Evolutionary conservation across 2,888 invertebrate genomes (phyloP).

Genomic region (Nymphalis polychloros): DNA sequence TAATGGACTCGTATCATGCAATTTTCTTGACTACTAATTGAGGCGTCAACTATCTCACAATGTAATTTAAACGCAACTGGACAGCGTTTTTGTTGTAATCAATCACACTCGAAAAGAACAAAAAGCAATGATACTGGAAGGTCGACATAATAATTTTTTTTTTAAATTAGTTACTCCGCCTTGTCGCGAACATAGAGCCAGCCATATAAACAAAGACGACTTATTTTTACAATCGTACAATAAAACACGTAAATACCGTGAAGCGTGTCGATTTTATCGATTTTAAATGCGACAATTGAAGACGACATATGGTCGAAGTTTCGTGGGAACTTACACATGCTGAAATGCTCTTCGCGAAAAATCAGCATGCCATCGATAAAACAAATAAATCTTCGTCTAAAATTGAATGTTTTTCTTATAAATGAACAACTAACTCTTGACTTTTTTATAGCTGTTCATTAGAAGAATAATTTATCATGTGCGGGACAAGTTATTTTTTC

Average conservation of each 20-base stretch:
- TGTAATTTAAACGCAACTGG: conserved; percentile 30
- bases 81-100: conserved; percentile 37
- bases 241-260: conserved; percentile 24
- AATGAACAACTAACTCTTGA: neutral
- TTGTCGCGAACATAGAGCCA: conserved; percentile 12
- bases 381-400: neutral
- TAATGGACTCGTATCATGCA: conserved; percentile 57
- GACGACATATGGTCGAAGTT: conserved; percentile 38
- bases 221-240: conserved; percentile 26
- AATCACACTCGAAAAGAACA: conserved; percentile 37
- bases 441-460: neutral
- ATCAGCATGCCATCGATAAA: neutral
- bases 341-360: conserved; percentile 11
- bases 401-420: neutral
- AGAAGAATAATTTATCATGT: neutral
- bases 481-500: neutral
- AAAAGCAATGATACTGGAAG: conserved; percentile 44
- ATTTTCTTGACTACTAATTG: conserved; percentile 52
- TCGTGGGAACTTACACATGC: conserved; percentile 41
- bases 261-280: conserved; percentile 28
- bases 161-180: conserved; percentile 25
- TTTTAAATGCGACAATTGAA: conserved; percentile 24
- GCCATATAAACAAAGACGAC: conserved; percentile 10
- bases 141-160: conserved; percentile 33
- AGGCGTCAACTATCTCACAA: conserved; percentile 42